These are phyloP conservation scores for Squalus acanthias DNA, from an alignment of 2,797 vertebrate genomes.

Conservation along the genomic window DNA sequence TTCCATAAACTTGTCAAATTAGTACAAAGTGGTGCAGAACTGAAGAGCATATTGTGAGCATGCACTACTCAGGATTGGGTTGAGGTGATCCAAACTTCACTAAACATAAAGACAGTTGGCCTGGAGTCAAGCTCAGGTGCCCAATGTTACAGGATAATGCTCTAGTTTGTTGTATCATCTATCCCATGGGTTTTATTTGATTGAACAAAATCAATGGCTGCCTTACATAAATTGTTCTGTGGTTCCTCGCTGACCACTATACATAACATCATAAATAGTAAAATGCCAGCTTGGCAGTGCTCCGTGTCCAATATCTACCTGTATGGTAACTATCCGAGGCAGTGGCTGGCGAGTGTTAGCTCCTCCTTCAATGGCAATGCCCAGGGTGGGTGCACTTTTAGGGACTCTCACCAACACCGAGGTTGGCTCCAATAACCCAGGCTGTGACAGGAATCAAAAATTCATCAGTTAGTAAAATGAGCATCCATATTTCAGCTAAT, in stretches of 20 bases:
- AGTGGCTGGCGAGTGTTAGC: conserved; percentile 93
- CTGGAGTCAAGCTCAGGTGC: too few species aligned
- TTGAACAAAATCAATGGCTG: neutral
- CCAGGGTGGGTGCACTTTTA: conserved; percentile 85
- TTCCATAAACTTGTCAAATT: neutral
- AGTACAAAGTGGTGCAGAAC: neutral
- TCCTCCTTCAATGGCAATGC: conserved; percentile 92
- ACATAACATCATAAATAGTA: neutral
- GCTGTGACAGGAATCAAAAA: conserved; percentile 55
- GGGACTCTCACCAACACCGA: conserved; percentile 79
- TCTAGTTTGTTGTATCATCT: neutral
- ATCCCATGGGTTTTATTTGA: neutral
- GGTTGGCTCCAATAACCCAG: conserved; percentile 83
- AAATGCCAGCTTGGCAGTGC: neutral
- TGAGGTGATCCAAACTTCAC: neutral
- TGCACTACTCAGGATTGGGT: neutral
- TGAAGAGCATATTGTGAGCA: neutral
- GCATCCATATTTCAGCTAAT: neutral
- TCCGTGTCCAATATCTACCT: conserved; percentile 59
- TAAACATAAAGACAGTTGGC: neutral
- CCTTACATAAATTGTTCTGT: neutral
- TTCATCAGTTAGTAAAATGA: neutral
- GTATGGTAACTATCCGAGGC: conserved; percentile 93
- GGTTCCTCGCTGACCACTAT: neutral
- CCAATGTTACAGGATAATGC: neutral